Percentiles rank a stretch among this genome's conserved stretches.
These are phyloP conservation scores for Heliconius hermathena DNA, from an alignment of 1,140 invertebrate species.

Conservation along the genomic window DNA sequence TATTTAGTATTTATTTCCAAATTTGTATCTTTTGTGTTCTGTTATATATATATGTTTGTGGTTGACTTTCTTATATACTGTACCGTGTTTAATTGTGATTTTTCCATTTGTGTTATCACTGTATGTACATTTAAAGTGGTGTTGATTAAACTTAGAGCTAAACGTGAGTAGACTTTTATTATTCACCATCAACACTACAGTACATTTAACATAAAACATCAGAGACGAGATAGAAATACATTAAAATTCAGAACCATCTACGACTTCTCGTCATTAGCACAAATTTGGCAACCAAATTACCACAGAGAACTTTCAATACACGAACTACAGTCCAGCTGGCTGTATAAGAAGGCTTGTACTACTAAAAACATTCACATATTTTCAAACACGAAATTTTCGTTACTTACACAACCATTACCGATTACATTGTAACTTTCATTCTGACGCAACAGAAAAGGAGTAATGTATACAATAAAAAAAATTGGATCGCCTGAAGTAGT, in stretches of 20 bases:
- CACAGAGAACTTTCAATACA: constrained; percentile 25
- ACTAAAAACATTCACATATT: background rate
- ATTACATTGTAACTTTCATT: background rate
- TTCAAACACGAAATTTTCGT: background rate
- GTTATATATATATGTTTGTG: no score
- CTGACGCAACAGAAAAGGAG: background rate
- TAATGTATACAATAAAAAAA: background rate
- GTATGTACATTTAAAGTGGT: no score
- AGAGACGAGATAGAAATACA: background rate
- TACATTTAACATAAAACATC: background rate
- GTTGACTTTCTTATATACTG: no score
- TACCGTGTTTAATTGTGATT: no score
- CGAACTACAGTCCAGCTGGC: background rate
- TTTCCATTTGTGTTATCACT: no score
- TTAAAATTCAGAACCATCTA: constrained; percentile 30
- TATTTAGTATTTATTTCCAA: no score
- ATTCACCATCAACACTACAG: no score
- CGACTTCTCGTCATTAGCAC: constrained; percentile 23
- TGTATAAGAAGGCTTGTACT: background rate
- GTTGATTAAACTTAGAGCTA: no score
- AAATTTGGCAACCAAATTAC: constrained; percentile 32
- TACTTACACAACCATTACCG: background rate
- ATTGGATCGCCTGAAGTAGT: background rate
- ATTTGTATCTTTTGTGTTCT: no score
- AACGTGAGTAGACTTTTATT: no score